A percentile compares a stretch with the other conserved stretches of the same genome.
Evolutionary conservation across 2,113 vertebrate species (phyloP).

Genomic region (Catagonus wagneri): DNA sequence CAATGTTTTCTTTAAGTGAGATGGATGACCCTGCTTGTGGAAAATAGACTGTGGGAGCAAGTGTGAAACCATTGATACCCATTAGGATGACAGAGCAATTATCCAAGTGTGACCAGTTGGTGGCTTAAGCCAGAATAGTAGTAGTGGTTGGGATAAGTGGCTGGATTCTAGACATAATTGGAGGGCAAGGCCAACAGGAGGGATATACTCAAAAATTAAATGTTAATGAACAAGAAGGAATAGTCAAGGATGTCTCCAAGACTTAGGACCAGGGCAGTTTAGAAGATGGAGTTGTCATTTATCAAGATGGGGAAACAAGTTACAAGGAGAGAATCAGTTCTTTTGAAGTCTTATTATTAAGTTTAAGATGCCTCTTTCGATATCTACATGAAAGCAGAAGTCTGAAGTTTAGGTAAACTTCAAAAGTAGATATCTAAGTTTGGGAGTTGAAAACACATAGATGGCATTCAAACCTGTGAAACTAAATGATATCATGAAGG

Average conservation of each 20-base stretch:
- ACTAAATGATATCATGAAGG: background rate
- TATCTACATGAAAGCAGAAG: background rate
- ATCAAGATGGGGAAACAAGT: background rate
- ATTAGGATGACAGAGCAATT: background rate
- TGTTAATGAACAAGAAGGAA: background rate
- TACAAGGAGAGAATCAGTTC: background rate
- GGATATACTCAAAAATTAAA: background rate
- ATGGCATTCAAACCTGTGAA: background rate
- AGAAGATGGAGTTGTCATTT: background rate
- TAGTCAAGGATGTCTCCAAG: background rate
- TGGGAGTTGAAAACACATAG: background rate
- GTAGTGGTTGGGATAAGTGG: background rate
- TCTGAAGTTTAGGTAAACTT: background rate
- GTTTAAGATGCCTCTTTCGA: background rate
- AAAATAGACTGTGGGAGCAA: background rate
- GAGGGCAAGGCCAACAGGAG: background rate
- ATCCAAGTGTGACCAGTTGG: background rate
- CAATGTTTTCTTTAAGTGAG: conserved; percentile 5
- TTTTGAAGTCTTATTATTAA: background rate
- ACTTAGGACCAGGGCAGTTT: background rate
- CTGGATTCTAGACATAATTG: background rate
- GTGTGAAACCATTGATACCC: background rate
- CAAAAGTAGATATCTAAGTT: background rate
- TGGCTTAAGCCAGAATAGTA: background rate
- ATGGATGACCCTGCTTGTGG: background rate